Base-by-base conservation (phyloP, 2,888 invertebrate species). In the Euzetes globulus region DNA sequence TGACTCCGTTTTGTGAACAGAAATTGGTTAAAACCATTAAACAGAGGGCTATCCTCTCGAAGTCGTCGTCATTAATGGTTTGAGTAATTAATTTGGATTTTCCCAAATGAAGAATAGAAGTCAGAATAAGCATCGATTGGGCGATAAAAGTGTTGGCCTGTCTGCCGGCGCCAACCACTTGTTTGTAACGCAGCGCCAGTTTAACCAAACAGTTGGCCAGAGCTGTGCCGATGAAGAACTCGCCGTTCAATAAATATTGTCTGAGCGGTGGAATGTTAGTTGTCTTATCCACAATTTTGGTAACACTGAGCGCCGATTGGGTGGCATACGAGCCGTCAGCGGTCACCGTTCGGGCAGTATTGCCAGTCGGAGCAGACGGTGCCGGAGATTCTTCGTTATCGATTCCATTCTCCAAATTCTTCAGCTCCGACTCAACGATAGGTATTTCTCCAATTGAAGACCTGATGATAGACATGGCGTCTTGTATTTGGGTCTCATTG, bases 271-370 rank as follows among this genome's bases (percentile, higher is more conserved):
- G 93, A 72, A 73, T 58, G 15, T 72, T 74, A 9, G 52, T 68
- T 17, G 27, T 60, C 52, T 70, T 77, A 75, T 77, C 76, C 63
- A 77, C 78, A 37, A 75, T 60, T 2, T 79, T 78, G 1, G 80
- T 80, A 4, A 92, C 86, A 81, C 92, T 95, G 84, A 98, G 95
- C 58, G 95, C 97, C 78, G 96, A 96, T 84, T 99, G 98, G 4
- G 96, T 91, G 33, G 98, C 99, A 83, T 99, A 99, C 0, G 98
- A 97, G 25, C 99, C 99, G 85, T 99, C 99, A 47, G 98, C 97
- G 65, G 99, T 99, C 58, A 99, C 96, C 76, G 93, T 84, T 80
- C 89, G 90, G 50, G 83, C 1, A 82, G 78, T 25, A 7, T 22
- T 22, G 15, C 33, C 41, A 60, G 22, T 65, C 9, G n/a, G 29